A percentile compares a stretch with the other conserved stretches of the same genome.
phyloP scores from a whole-genome alignment of 2,888 invertebrate species.

The Dione juno region DNA sequence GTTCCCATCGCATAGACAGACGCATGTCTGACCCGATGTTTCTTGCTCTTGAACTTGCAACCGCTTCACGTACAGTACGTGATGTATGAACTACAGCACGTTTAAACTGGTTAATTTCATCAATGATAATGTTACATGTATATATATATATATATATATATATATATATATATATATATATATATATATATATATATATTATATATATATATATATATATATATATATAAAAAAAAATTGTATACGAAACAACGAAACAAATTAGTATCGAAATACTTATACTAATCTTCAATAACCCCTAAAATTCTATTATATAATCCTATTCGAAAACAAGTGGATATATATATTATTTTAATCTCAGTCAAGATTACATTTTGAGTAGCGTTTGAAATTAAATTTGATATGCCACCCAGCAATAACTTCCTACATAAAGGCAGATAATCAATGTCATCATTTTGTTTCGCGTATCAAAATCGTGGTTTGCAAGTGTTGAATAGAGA shows the following conservation, averaged over 20 bases:
- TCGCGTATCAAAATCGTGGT: slow-evolving; percentile 9
- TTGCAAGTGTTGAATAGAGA: too few species aligned
- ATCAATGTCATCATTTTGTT: slow-evolving; percentile 28
- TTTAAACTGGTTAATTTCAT: slow-evolving; percentile 16
- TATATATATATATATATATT: too few species aligned
- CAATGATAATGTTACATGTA: neutral
- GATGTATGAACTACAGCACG: slow-evolving; percentile 50
- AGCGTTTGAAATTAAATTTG: slow-evolving; percentile 34
- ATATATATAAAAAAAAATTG: too few species aligned
- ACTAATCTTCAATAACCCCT: too few species aligned
- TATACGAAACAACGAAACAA: too few species aligned
- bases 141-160: too few species aligned
- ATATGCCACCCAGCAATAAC: slow-evolving; percentile 17
- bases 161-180: too few species aligned
- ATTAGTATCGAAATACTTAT: too few species aligned
- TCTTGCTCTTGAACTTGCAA: slow-evolving; percentile 72
- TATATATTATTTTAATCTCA: slow-evolving; percentile 24
- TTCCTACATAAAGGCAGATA: slow-evolving; percentile 24
- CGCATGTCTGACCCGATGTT: slow-evolving; percentile 67
- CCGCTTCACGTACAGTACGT: slow-evolving; percentile 52
- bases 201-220: too few species aligned
- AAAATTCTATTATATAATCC: neutral
- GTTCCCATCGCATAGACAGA: slow-evolving; percentile 75
- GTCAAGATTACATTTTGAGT: slow-evolving; percentile 25
- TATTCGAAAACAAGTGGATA: neutral